These are phyloP conservation scores for Toxostoma redivivum DNA, from an alignment of 2,113 vertebrate genomes.

Conservation along the genomic window DNA sequence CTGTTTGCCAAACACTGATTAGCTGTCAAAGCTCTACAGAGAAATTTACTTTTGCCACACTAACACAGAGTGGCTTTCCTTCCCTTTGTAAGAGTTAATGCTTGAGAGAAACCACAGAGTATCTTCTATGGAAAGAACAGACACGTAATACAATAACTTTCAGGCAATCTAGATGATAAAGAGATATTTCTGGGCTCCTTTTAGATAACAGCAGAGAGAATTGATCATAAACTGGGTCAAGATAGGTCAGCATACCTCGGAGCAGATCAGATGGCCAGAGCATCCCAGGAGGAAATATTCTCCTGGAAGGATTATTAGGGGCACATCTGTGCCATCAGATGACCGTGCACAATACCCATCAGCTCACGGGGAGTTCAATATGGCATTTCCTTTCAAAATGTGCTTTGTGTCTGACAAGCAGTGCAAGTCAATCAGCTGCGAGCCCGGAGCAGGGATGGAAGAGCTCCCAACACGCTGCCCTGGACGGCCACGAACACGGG, in stretches of 20 bases:
- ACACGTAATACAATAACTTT: neutral
- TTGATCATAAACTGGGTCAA: slow-evolving; percentile 62
- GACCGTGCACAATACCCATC: slow-evolving; percentile 47
- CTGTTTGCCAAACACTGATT: neutral
- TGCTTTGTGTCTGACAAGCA: slow-evolving; percentile 44
- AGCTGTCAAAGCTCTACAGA: neutral
- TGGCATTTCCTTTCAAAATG: slow-evolving; percentile 52
- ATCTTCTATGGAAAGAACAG: neutral
- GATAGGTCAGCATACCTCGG: slow-evolving; percentile 54
- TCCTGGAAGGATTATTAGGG: slow-evolving; percentile 60
- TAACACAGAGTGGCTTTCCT: neutral
- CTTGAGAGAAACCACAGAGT: neutral
- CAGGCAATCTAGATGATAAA: slow-evolving; percentile 31
- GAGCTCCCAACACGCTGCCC: neutral
- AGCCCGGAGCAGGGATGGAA: neutral
- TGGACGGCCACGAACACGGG: neutral
- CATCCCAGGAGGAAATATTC: slow-evolving; percentile 50
- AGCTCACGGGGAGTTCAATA: slow-evolving; percentile 47
- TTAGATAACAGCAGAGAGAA: slow-evolving; percentile 20
- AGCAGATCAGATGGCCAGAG: slow-evolving; percentile 58
- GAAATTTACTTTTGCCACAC: neutral
- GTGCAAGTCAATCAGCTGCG: slow-evolving; percentile 18
- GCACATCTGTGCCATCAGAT: slow-evolving; percentile 63
- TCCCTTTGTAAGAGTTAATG: neutral
- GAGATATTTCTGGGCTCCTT: slow-evolving; percentile 6